Evolutionary conservation across 2,797 vertebrate species (phyloP).

Genomic region (Schizopygopsis pylzovi): DNA sequence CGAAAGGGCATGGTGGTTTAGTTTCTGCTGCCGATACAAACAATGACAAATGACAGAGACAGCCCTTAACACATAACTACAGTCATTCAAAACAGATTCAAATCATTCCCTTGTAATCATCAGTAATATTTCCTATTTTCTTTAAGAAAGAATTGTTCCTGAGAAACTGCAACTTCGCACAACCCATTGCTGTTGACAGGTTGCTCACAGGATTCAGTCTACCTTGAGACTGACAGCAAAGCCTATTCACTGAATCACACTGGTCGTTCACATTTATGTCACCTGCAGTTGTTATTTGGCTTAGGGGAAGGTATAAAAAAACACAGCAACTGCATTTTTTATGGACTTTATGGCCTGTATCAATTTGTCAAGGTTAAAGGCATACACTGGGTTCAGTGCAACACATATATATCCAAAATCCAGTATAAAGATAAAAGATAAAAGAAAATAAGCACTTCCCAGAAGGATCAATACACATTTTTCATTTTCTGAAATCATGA

Average conservation of each 20-base stretch:
- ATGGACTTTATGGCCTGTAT: background rate
- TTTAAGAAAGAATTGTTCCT: background rate
- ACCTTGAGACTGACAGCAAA: background rate
- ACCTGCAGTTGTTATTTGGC: conserved; percentile 8
- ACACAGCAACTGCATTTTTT: background rate
- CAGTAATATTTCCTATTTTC: background rate
- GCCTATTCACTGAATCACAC: background rate
- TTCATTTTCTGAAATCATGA: too few relatives aligned
- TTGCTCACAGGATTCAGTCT: conserved; percentile 24
- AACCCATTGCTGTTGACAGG: background rate
- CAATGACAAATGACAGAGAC: background rate
- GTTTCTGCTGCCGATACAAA: background rate
- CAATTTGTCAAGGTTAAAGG: conserved; percentile 2
- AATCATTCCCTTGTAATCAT: background rate
- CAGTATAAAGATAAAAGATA: background rate
- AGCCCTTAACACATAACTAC: background rate
- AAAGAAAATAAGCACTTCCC: background rate
- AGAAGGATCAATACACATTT: background rate
- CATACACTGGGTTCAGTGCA: background rate
- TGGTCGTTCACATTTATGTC: conserved; percentile 9
- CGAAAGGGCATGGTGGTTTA: background rate
- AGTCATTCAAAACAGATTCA: conserved; percentile 1
- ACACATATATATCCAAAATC: background rate
- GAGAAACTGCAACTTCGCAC: conserved; percentile 12
- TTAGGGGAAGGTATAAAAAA: conserved; percentile 2